Evolutionary conservation across 2,888 invertebrate genomes (phyloP), one percentile per base, ranked within the genome.

Genomic region (Yponomeuta malinellus): DNA sequence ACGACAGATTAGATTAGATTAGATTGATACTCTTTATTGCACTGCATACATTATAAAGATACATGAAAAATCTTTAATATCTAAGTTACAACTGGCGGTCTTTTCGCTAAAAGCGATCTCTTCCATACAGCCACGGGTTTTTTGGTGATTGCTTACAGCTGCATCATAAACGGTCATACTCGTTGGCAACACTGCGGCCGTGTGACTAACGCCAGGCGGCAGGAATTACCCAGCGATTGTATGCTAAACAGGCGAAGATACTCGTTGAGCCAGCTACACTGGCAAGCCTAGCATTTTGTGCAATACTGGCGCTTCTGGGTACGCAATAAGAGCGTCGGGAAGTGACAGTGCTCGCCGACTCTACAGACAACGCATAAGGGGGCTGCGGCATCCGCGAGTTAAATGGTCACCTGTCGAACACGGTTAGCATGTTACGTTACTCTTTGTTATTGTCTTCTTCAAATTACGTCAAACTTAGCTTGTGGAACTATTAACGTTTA

Each of bases 201-300:
- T 89, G 84, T 90, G 89, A 90, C 89, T 89, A 87, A 89, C 83
- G 52, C 52, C 52, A 82, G 83, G 79, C 80, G 81, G 83, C 76
- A 85, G 86, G 89, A 83, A 85, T 89, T 86, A 87, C 87, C 87
- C 83, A 83, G 73, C 85, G 84, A 89, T 90, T 90, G 90, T 90
- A 90, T 90, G 89, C 85, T 84, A 90, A 90, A 75, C 77, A 84
- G 81, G 74, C 71, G 72, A 78, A 75, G 52, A 59, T 59, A 59
- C 52, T 15, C 52, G 52, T 15, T 15, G 0, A 52, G 52, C 12
- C 15, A 59, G 15, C 52, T 15, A 59, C 15, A 15, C 15, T 15
- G 15, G 52, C 15, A 59, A 12, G 5, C 52, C 15, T 15, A 12
- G 2, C 5, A 15, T 15, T 59, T 59, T 59, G 4, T 15, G 12